These are phyloP conservation scores for Tragelaphus buxtoni DNA, from an alignment of 2,113 vertebrate species.

Conservation along the genomic window DNA sequence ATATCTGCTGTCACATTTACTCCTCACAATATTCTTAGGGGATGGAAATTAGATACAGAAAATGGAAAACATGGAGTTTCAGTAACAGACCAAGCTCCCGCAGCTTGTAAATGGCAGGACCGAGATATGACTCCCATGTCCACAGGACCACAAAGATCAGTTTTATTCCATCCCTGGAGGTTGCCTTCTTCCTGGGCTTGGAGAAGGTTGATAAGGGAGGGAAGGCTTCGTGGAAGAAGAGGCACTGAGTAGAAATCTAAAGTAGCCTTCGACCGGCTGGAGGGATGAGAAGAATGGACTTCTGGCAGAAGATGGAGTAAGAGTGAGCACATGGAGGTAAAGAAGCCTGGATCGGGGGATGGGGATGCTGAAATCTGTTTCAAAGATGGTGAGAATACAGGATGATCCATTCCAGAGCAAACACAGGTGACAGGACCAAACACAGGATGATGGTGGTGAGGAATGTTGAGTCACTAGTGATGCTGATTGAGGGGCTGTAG, in stretches of 20 bases:
- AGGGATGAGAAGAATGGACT: background rate
- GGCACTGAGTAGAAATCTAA: background rate
- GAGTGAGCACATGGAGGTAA: background rate
- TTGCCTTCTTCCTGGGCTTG: background rate
- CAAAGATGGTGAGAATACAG: background rate
- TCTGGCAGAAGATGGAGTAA: background rate
- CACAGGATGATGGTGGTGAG: background rate
- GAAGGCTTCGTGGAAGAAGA: background rate
- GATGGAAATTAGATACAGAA: background rate
- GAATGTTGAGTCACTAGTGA: fast-evolving
- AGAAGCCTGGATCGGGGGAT: background rate
- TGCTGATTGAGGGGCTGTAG: background rate
- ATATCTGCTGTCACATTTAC: background rate
- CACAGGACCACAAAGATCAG: background rate
- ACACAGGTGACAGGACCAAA: background rate
- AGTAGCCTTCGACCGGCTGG: background rate
- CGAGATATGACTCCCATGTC: background rate
- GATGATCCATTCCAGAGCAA: background rate
- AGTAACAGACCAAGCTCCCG: background rate
- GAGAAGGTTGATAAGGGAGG: no score
- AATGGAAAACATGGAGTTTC: background rate
- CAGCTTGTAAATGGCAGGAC: background rate
- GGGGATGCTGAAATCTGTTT: background rate
- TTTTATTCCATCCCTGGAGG: background rate
- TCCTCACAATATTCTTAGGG: background rate